Percentiles rank a stretch among this genome's conserved stretches.
Evolutionary conservation across 2,888 invertebrate genomes (phyloP).

Genomic region (Sinodicranocentrus sp.): DNA sequence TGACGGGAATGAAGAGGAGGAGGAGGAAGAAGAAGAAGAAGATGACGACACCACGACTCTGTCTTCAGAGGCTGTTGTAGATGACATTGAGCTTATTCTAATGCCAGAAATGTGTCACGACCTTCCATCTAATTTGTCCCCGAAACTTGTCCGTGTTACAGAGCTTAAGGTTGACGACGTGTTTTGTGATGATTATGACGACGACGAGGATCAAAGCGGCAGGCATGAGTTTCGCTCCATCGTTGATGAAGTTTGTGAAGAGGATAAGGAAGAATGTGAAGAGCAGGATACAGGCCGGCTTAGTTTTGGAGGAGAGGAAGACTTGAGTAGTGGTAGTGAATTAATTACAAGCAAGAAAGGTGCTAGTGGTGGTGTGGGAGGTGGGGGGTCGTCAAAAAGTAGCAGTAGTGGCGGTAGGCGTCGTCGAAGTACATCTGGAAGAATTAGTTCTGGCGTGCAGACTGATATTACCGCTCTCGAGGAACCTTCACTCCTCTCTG

Average conservation of each 20-base stretch:
- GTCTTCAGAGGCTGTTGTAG: slow-evolving; percentile 76
- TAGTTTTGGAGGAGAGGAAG: slow-evolving; percentile 62
- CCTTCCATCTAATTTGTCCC: slow-evolving; percentile 71
- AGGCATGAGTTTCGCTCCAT: slow-evolving; percentile 71
- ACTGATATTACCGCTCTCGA: slow-evolving; percentile 76
- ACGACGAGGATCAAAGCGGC: slow-evolving; percentile 64
- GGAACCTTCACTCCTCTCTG: slow-evolving; percentile 59
- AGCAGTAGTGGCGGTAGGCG: slow-evolving; percentile 28
- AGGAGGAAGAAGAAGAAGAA: slow-evolving; percentile 71
- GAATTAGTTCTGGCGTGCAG: slow-evolving; percentile 74
- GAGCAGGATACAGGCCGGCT: neutral
- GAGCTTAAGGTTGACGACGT: slow-evolving; percentile 73
- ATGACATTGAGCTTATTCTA: slow-evolving; percentile 76
- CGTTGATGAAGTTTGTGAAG: slow-evolving; percentile 61
- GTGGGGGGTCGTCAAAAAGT: slow-evolving; percentile 32
- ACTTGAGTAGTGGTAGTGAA: slow-evolving; percentile 61
- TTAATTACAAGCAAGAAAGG: slow-evolving; percentile 44
- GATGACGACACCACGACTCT: slow-evolving; percentile 64
- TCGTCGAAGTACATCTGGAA: slow-evolving; percentile 51
- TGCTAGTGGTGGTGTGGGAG: slow-evolving; percentile 28
- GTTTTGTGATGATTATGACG: slow-evolving; percentile 63
- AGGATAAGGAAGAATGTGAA: slow-evolving; percentile 32
- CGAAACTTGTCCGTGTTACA: slow-evolving; percentile 75
- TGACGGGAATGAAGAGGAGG: neutral
- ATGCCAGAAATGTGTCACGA: slow-evolving; percentile 76